phyloP scores from a whole-genome alignment of 1,140 invertebrate species.

The Camponotus floridanus region DNA sequence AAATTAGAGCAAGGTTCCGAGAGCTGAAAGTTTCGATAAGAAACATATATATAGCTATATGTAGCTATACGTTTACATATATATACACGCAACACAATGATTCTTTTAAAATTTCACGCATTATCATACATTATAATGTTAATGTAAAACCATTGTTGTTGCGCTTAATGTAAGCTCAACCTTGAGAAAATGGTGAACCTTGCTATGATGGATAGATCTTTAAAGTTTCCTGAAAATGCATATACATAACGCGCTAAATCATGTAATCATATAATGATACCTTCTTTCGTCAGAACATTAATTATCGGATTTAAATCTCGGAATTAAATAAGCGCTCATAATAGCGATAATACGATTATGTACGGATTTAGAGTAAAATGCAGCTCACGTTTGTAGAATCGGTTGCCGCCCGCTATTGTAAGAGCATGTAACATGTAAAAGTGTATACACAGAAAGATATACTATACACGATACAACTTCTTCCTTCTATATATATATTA shows the following conservation, averaged over 20 bases:
- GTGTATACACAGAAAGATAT: background rate
- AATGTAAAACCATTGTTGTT: slow-evolving; percentile 2
- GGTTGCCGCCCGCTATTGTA: slow-evolving; percentile 44
- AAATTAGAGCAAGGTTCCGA: slow-evolving; percentile 26
- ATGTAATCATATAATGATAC: background rate
- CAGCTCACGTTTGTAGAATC: slow-evolving; percentile 35
- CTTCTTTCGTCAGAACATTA: background rate
- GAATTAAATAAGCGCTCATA: slow-evolving; percentile 14
- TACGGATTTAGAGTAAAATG: slow-evolving; percentile 19
- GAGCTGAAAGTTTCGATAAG: slow-evolving; percentile 22
- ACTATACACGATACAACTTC: background rate
- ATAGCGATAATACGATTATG: slow-evolving; percentile 46
- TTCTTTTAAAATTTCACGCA: slow-evolving; percentile 27
- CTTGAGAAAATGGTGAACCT: background rate
- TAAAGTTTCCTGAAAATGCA: slow-evolving; percentile 2
- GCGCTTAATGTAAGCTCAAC: background rate
- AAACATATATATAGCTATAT: background rate
- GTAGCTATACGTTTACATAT: no score
- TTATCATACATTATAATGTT: slow-evolving; percentile 34
- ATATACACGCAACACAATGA: background rate
- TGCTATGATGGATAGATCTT: background rate
- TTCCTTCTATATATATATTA: background rate
- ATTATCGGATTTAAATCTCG: slow-evolving; percentile 28
- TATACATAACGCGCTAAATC: background rate
- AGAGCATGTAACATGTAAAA: slow-evolving; percentile 23